These are phyloP conservation scores for Sabatieria punctata DNA, from an alignment of 2,888 invertebrate species.

Conservation along the genomic window DNA sequence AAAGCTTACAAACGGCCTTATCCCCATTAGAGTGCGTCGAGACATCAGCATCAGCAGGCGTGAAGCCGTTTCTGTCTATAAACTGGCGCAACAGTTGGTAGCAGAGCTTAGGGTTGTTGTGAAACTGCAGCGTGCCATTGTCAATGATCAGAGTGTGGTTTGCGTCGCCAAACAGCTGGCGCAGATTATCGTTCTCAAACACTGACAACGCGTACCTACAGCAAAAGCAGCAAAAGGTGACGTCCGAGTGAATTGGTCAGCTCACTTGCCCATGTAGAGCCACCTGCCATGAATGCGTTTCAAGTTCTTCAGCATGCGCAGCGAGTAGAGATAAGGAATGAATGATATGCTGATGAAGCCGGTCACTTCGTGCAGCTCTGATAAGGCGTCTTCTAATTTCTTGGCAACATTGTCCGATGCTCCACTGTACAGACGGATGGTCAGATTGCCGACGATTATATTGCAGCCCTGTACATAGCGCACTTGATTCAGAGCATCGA, in stretches of 20 bases:
- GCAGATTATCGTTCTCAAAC: constrained; percentile 36
- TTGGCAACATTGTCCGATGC: constrained; percentile 45
- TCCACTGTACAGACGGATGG: no score
- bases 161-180: constrained; percentile 30
- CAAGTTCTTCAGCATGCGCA: constrained; percentile 36
- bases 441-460: constrained; percentile 54
- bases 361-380: constrained; percentile 16
- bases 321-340: constrained; percentile 33
- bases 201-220: constrained; percentile 34
- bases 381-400: constrained; percentile 18
- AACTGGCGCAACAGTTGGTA: no score
- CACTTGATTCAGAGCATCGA: no score
- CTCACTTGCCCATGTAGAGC: constrained; percentile 17
- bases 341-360: constrained; percentile 65
- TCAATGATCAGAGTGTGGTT: no score
- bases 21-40: constrained; percentile 26
- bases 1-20: constrained; percentile 27
- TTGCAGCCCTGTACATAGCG: constrained; percentile 87
- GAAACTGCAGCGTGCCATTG: constrained; percentile 32
- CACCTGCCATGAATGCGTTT: constrained; percentile 35
- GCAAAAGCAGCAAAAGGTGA: no score
- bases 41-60: constrained; percentile 21
- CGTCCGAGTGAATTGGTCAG: no score
- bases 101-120: constrained; percentile 37
- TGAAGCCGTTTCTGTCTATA: no score